Evolutionary conservation across 2,888 invertebrate species (phyloP).

Genomic region (Mactromeris polynyma): DNA sequence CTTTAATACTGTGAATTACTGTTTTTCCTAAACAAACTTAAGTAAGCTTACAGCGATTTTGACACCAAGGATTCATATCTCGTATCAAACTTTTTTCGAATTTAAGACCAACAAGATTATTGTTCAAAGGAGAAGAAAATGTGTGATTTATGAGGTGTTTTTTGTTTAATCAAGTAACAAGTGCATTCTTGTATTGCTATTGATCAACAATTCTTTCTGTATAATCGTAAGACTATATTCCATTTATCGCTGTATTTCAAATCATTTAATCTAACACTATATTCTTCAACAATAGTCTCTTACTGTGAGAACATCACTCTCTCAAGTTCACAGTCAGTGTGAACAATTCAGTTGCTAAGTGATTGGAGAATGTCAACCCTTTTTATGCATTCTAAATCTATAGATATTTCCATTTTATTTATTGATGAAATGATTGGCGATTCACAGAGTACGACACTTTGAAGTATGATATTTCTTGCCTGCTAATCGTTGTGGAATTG

Average conservation of each 20-base stretch:
- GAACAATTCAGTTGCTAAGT: background rate
- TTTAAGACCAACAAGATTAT: background rate
- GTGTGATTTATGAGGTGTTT: background rate
- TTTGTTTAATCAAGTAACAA: background rate
- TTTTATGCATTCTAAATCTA: constrained; percentile 3
- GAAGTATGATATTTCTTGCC: background rate
- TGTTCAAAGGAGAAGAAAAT: background rate
- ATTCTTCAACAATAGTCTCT: background rate
- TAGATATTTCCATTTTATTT: background rate
- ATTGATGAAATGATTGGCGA: constrained; percentile 1
- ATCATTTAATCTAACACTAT: background rate
- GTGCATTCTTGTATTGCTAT: constrained; percentile 3
- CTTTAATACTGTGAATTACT: no score
- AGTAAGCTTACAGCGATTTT: no score
- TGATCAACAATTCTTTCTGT: background rate
- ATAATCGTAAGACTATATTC: background rate
- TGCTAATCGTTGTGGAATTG: background rate
- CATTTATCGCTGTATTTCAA: background rate
- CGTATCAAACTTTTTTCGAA: no score
- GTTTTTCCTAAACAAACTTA: no score
- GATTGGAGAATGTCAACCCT: background rate
- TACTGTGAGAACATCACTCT: constrained; percentile 11
- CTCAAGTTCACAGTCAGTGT: background rate
- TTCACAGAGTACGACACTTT: background rate
- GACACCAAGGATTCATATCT: no score